phyloP scores from a whole-genome alignment of 2,797 vertebrate genomes.

The Ibycter americanus region DNA sequence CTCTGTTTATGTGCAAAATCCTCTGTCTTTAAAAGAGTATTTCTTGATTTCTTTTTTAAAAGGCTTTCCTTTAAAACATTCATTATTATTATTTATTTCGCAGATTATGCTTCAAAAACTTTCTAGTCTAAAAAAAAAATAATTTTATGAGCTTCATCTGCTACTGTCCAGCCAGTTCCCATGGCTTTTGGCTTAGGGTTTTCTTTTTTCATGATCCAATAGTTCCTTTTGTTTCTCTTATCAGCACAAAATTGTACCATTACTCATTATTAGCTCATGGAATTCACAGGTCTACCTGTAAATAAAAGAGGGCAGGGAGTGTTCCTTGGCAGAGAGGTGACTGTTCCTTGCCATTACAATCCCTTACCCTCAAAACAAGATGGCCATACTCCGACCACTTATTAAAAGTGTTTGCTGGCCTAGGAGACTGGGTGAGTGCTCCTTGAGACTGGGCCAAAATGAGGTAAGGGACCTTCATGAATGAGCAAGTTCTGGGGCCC shows the following conservation, averaged over 20 bases:
- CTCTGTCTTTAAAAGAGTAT: neutral
- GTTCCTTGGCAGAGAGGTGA: neutral
- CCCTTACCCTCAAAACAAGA: neutral
- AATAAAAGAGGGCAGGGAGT: neutral
- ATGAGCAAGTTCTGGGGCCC: neutral
- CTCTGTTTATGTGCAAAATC: neutral
- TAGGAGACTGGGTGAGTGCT: neutral
- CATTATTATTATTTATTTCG: neutral
- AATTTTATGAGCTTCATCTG: neutral
- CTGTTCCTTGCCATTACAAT: neutral
- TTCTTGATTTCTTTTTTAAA: neutral
- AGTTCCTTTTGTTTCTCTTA: neutral
- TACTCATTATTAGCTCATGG: neutral
- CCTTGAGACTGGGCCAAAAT: neutral
- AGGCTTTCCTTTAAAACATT: neutral
- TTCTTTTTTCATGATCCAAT: neutral
- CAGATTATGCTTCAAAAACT: neutral
- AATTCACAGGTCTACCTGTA: conserved; percentile 21
- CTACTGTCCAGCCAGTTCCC: neutral
- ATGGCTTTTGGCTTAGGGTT: neutral
- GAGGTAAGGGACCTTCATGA: neutral
- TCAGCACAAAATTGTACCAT: neutral
- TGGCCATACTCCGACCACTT: neutral
- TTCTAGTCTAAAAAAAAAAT: neutral
- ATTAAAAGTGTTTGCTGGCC: neutral